Percentiles rank a stretch among this genome's conserved stretches.
phyloP scores from a whole-genome alignment of 2,113 vertebrate genomes.

The Gobio gobio region DNA sequence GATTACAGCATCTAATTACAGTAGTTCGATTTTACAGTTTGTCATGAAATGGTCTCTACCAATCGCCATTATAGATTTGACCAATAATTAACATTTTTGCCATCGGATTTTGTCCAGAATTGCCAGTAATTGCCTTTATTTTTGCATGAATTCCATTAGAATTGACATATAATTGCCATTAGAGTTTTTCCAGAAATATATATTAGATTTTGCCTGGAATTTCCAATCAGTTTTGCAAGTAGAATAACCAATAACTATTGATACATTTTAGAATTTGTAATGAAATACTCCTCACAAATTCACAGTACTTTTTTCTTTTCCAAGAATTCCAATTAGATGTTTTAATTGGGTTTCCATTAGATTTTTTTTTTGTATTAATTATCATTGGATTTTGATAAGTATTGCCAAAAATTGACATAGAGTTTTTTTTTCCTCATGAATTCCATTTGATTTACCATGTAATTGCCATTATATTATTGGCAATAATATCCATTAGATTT shows the following conservation, averaged over 20 bases:
- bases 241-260: neutral
- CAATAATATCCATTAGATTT: neutral
- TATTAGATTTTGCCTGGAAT: neutral
- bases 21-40: neutral
- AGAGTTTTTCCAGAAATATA: neutral
- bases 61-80: neutral
- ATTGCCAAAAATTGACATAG: too few species aligned
- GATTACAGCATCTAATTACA: neutral
- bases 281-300: neutral
- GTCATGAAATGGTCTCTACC: neutral
- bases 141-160: neutral
- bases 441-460: neutral
- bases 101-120: neutral
- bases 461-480: neutral
- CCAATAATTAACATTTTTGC: neutral
- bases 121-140: neutral
- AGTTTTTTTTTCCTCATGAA: neutral
- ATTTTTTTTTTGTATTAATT: neutral
- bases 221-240: neutral
- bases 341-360: neutral
- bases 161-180: neutral
- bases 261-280: neutral
- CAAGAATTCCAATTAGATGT: neutral
- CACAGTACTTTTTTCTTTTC: too few species aligned
- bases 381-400: neutral